Evolutionary conservation across 2,888 invertebrate species (phyloP), one percentile per base, ranked within the genome.

Genomic region (Patella caerulea): DNA sequence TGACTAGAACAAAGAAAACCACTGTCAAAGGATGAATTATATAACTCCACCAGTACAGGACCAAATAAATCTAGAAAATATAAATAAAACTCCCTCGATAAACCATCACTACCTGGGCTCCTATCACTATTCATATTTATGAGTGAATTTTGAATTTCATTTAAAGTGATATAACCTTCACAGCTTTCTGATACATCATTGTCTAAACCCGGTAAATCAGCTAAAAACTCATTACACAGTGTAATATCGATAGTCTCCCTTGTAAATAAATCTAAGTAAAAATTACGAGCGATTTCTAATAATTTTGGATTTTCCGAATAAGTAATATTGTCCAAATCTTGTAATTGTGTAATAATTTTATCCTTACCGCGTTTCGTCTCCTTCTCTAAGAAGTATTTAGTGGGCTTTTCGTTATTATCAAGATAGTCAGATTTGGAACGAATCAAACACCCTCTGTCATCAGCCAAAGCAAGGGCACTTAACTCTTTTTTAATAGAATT

Each of bases 81-180:
- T 2, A 74, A 53, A 73, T 82, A 84, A 77, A 83, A 82, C 72
- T 82, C 82, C 71, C 78, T 81, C 29, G 82, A 65, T 5, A 84
- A 56, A 9, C 84, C 83, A 76, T 84, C 84, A 65, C 75, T 70
- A 69, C 82, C 82, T 29, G 81, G 83, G n/a, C 79, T 77, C 54
- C 79, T 81, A 72, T 78, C 76, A 71, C 74, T 77, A 29, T 78
- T 65, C 78, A 81, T 80, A 15, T 59, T 59, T 24, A 74, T 76
- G 17, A 82, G 56, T n/a, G 81, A 74, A 4, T 19, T 56, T 19
- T 45, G 34, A 45, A 72, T 45, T 76, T 76, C 72, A 15, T 76
- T 55, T 71, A 65, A 59, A 24, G 72, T 52, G n/a, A 76, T 72
- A 15, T 12, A 29, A 59, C 69, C 76, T 72, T 76, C 72, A 24